Percentiles rank a stretch among this genome's conserved stretches.
Conservation (phyloP, 2,797 vertebrate genomes). For the Dallia pectoralis region DNA sequence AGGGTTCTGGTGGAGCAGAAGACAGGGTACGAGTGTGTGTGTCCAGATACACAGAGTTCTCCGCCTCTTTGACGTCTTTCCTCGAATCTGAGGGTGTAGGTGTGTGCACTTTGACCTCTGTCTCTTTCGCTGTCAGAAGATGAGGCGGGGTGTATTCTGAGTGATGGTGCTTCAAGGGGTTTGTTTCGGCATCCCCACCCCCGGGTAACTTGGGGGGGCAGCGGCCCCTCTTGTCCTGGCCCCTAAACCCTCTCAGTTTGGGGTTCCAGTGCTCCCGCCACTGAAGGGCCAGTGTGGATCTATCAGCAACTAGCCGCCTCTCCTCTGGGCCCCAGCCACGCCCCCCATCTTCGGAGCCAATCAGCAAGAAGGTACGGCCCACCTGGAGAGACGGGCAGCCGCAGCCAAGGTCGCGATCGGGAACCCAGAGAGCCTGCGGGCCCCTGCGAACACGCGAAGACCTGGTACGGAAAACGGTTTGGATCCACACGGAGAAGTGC, state of each 20-base stretch:
- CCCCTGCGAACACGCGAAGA: slow-evolving; percentile 72
- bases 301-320: slow-evolving; percentile 80
- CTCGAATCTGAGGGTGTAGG: background rate
- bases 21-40: slow-evolving; percentile 11
- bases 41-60: slow-evolving; percentile 11
- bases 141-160: slow-evolving; percentile 71
- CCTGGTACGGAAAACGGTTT: slow-evolving; percentile 77
- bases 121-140: slow-evolving; percentile 54
- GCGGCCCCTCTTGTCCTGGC: slow-evolving; percentile 80
- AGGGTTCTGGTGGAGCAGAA: background rate
- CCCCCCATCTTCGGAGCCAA: slow-evolving; percentile 74
- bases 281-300: slow-evolving; percentile 81
- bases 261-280: slow-evolving; percentile 89
- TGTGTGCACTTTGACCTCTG: background rate
- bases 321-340: slow-evolving; percentile 76
- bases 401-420: slow-evolving; percentile 80
- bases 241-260: slow-evolving; percentile 82
- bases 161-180: slow-evolving; percentile 27
- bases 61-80: slow-evolving; percentile 11
- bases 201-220: slow-evolving; percentile 60
- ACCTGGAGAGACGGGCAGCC: slow-evolving; percentile 81
- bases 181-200: slow-evolving; percentile 22
- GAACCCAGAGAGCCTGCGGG: slow-evolving; percentile 82
- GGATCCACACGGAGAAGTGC: slow-evolving; percentile 81
- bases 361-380: slow-evolving; percentile 79